Percentiles rank a stretch among this genome's conserved stretches.
Evolutionary conservation across 2,888 invertebrate species (phyloP).

Genomic region (Carterocephalus palaemon): DNA sequence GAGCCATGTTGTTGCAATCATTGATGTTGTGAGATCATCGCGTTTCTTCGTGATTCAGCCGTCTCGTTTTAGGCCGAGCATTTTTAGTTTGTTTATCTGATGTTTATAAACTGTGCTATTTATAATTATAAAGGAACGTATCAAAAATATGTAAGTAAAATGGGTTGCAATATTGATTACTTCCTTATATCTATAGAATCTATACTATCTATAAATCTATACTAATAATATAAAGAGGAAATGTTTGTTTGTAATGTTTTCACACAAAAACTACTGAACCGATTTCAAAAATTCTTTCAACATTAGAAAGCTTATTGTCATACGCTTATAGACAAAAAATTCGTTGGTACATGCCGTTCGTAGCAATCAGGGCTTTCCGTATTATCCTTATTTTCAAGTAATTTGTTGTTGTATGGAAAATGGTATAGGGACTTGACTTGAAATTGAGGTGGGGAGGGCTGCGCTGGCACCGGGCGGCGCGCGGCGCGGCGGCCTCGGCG

Average conservation of each 20-base stretch:
- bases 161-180: too few species aligned
- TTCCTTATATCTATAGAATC: too few species aligned
- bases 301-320: too few species aligned
- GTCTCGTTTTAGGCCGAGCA: neutral
- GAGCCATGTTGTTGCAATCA: constrained; percentile 3
- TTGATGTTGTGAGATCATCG: constrained; percentile 16
- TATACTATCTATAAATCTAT: too few species aligned
- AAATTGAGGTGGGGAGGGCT: constrained; percentile 10
- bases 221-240: too few species aligned
- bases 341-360: neutral
- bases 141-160: too few species aligned
- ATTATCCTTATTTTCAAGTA: constrained; percentile 8
- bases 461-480: constrained; percentile 9
- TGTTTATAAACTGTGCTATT: too few species aligned
- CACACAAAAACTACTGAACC: too few species aligned
- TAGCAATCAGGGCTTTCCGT: neutral
- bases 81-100: neutral
- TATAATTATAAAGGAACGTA: too few species aligned
- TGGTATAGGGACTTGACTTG: constrained; percentile 9
- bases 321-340: too few species aligned
- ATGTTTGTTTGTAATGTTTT: too few species aligned
- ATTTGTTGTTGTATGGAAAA: neutral
- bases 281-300: too few species aligned
- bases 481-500: constrained; percentile 4
- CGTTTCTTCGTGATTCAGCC: constrained; percentile 6